Conservation (phyloP, 2,113 vertebrate genomes). For the Saimiri boliviensis region DNA sequence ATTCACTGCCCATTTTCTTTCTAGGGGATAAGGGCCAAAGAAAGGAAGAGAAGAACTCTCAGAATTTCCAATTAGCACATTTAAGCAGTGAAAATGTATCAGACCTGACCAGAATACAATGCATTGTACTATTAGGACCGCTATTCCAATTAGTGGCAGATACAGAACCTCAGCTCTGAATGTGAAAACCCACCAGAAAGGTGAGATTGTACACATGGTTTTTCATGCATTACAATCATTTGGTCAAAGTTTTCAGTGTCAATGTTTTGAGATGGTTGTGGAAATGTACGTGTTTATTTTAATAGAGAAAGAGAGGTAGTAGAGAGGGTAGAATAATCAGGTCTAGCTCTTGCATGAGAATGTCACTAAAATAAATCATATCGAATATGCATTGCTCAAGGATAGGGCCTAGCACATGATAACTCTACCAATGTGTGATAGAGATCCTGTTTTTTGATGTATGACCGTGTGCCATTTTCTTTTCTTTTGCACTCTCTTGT, state of each 20-base stretch:
- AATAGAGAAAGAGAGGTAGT: background rate
- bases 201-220: background rate
- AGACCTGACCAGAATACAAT: background rate
- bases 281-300: background rate
- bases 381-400: background rate
- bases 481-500: background rate
- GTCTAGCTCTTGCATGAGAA: background rate
- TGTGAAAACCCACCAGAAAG: background rate
- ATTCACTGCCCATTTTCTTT: background rate
- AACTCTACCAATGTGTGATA: background rate
- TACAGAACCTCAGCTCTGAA: background rate
- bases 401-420: background rate
- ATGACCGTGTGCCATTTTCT: background rate
- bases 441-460: background rate
- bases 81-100: background rate
- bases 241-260: background rate
- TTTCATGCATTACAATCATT: background rate
- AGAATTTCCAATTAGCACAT: constrained; percentile 36
- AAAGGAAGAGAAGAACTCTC: background rate
- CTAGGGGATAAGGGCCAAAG: background rate
- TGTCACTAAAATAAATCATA: background rate
- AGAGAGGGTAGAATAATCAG: background rate
- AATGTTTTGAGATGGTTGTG: background rate
- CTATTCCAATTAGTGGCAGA: background rate
- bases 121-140: background rate